These are phyloP conservation scores for Bubo scandiacus DNA, from an alignment of 2,113 vertebrate genomes.

Conservation along the genomic window DNA sequence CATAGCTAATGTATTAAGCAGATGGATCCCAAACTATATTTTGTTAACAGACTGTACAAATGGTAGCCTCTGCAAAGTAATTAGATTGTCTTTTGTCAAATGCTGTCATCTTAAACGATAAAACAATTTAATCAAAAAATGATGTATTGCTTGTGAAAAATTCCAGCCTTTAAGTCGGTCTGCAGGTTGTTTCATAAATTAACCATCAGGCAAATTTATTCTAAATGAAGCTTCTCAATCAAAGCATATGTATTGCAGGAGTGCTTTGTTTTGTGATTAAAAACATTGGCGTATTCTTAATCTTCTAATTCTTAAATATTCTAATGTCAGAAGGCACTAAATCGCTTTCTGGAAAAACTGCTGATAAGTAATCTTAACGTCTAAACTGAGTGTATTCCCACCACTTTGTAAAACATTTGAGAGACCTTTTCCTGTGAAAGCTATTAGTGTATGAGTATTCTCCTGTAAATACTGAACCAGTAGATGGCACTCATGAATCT, in stretches of 20 bases:
- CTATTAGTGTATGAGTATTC: background rate
- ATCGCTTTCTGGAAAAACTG: background rate
- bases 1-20: conserved; percentile 55
- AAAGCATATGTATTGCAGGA: background rate
- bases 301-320: background rate
- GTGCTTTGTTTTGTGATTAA: background rate
- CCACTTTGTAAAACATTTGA: background rate
- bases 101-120: background rate
- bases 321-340: background rate
- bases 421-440: background rate
- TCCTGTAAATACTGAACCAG: background rate
- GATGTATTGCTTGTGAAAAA: background rate
- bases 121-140: background rate
- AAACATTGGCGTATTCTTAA: background rate
- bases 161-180: background rate
- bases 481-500: conserved; percentile 29
- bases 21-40: conserved; percentile 7
- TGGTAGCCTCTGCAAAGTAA: background rate
- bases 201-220: background rate
- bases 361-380: background rate
- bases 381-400: background rate
- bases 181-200: background rate
- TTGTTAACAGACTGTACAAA: background rate
- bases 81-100: background rate
- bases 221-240: background rate